Percentiles rank a stretch among this genome's conserved stretches.
phyloP scores from a whole-genome alignment of 1,140 invertebrate species.

The Drosophila sp. region DNA sequence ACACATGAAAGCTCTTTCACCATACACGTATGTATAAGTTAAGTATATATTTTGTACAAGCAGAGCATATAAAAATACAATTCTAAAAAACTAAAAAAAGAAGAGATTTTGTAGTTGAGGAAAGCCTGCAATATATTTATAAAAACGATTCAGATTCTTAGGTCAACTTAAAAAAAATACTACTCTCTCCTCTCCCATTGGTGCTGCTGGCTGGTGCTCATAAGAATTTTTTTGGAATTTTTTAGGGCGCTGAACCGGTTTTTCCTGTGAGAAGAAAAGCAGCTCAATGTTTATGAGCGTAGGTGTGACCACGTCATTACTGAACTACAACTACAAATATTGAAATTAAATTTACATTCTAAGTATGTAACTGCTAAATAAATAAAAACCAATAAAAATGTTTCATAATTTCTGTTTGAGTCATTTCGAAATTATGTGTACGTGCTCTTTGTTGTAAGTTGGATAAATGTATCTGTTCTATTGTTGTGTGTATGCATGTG shows the following conservation, averaged over 20 bases:
- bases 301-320: conserved; percentile 46
- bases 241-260: conserved; percentile 45
- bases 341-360: conserved; percentile 49
- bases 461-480: conserved; percentile 32
- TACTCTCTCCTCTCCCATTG: not conserved
- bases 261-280: conserved; percentile 11
- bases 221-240: conserved; percentile 24
- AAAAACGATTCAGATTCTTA: conserved; percentile 28
- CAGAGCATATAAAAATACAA: conserved; percentile 56
- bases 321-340: conserved; percentile 24
- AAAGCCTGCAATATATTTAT: conserved; percentile 56
- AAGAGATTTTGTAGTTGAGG: conserved; percentile 15
- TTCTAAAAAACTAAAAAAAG: conserved; percentile 38
- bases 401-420: conserved; percentile 35
- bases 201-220: conserved; percentile 26
- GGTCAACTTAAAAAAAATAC: not conserved
- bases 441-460: conserved; percentile 34
- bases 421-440: not conserved
- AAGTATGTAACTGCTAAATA: conserved; percentile 61
- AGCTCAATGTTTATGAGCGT: conserved; percentile 47
- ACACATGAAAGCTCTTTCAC: conserved; percentile 31
- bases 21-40: conserved; percentile 61
- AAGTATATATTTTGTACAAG: conserved; percentile 70
- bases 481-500: conserved; percentile 19
- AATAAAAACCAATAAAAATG: conserved; percentile 53